Evolutionary conservation across 2,113 vertebrate species (phyloP), one percentile per base, ranked within the genome.

Genomic region (Gadus chalcogrammus): DNA sequence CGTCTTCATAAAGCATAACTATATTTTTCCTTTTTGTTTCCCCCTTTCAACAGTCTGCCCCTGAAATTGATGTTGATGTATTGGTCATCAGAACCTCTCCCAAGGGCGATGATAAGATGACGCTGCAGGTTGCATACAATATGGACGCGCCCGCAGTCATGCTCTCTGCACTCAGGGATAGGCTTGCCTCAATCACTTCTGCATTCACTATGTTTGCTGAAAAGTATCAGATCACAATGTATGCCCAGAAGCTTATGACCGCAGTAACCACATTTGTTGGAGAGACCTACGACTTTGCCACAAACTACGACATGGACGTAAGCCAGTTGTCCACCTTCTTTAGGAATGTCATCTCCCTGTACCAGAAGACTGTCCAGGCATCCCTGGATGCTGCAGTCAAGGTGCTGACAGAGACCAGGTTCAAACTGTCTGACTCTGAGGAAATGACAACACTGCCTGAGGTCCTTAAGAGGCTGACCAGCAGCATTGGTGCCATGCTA

Each of bases 71-170:
- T 64, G 76, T 94, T 65, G 89, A 91, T 71, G 82, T 97, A 82
- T 22, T 96, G 28, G 90, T 86, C 87, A 78, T 87, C 70, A 92
- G 87, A 71, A 73, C 91, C 64, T 86, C 72, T 61, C 12, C 84
- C 31, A 85, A 80, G 64, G 85, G 90, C 62, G 67, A 78, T 31
- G 70, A 92, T 17, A 78, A 58, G 60, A 82, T 94, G 66, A 88
- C 90, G 65, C 66, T 95, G 31, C 90, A 92, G 73, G 75, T 92
- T 70, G 82, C 86, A 67, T 96, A 94, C 93, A 92, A 93, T 63
- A 86, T 92, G 64, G 89, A 92, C 38, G 90, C 90, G 73, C 82
- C 83, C 27, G 86, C 74, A 68, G 74, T 85, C 35, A 73, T 97
- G 70, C 82, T 94, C 18, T n/a, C 17, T 65, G 90, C 90, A 55